These are phyloP conservation scores for Hirudo medicinalis DNA, from an alignment of 1,140 invertebrate genomes.

Conservation along the genomic window DNA sequence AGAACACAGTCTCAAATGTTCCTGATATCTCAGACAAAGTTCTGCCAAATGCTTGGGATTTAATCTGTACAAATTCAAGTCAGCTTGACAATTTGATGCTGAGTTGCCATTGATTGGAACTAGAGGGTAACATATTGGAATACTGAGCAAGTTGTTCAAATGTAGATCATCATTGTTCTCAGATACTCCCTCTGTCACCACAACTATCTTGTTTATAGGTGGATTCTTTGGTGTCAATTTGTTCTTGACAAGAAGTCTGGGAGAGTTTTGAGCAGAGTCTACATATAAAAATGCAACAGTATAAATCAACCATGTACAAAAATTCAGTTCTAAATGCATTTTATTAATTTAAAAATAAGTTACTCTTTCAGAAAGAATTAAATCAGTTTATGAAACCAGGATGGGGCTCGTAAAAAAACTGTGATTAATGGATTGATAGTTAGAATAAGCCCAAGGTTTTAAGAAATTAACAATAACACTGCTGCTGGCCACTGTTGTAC, in stretches of 20 bases:
- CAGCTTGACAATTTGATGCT: background rate
- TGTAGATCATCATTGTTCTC: background rate
- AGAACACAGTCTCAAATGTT: conserved; percentile 57
- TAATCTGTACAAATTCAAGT: conserved; percentile 3
- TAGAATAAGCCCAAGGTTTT: too few relatives aligned
- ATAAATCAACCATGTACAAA: too few relatives aligned
- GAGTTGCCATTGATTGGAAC: background rate
- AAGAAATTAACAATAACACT: too few relatives aligned
- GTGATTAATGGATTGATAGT: too few relatives aligned
- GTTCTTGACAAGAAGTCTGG: background rate
- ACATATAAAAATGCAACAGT: too few relatives aligned
- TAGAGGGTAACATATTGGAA: background rate
- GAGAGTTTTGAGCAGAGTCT: background rate
- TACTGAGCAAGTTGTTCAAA: background rate
- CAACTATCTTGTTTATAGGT: conserved; percentile 10
- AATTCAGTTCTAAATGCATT: too few relatives aligned
- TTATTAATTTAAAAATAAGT: too few relatives aligned
- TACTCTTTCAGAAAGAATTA: too few relatives aligned
- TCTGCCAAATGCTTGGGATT: conserved; percentile 47
- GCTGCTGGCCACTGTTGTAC: too few relatives aligned
- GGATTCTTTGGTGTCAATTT: background rate
- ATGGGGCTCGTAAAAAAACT: too few relatives aligned
- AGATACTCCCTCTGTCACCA: background rate
- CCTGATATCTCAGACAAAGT: conserved; percentile 58
- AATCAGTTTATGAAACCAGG: too few relatives aligned